phyloP scores from a whole-genome alignment of 2,113 vertebrate genomes.

The Chrysemys picta region DNA sequence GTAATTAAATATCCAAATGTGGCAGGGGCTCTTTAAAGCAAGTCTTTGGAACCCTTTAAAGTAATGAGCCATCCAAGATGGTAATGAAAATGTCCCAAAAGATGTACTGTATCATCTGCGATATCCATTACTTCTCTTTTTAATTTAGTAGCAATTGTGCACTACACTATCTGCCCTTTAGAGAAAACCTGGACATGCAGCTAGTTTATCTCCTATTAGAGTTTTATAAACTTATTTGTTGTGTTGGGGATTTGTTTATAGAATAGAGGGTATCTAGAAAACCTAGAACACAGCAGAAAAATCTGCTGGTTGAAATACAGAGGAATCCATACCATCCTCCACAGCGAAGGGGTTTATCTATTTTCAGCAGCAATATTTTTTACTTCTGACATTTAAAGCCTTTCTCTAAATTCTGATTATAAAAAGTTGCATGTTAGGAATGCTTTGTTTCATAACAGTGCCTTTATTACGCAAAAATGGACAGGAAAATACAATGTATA shows the following conservation, averaged over 20 bases:
- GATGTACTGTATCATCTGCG: neutral
- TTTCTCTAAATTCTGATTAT: constrained; percentile 40
- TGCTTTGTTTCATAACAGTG: constrained; percentile 15
- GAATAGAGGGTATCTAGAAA: constrained; percentile 33
- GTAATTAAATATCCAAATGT: neutral
- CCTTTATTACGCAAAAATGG: constrained; percentile 35
- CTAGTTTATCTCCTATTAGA: constrained; percentile 8
- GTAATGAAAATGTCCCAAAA: constrained; percentile 10
- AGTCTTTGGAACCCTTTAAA: neutral
- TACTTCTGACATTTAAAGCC: neutral
- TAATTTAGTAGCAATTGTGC: constrained; percentile 31
- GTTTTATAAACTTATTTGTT: neutral
- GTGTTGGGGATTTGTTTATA: constrained; percentile 29
- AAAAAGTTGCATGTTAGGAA: neutral
- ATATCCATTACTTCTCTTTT: constrained; percentile 7
- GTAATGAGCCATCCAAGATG: neutral
- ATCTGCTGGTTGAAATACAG: constrained; percentile 8
- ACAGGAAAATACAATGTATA: neutral
- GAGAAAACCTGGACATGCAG: constrained; percentile 6
- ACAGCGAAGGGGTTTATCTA: constrained; percentile 30
- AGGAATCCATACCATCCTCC: constrained; percentile 28
- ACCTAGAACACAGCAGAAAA: constrained; percentile 7
- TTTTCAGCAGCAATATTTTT: neutral
- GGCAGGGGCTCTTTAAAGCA: neutral
- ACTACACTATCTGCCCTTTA: neutral